These are phyloP conservation scores for Diadema setosum DNA, from an alignment of 35 echinoderm and acorn worm species.

Conservation along the genomic window DNA sequence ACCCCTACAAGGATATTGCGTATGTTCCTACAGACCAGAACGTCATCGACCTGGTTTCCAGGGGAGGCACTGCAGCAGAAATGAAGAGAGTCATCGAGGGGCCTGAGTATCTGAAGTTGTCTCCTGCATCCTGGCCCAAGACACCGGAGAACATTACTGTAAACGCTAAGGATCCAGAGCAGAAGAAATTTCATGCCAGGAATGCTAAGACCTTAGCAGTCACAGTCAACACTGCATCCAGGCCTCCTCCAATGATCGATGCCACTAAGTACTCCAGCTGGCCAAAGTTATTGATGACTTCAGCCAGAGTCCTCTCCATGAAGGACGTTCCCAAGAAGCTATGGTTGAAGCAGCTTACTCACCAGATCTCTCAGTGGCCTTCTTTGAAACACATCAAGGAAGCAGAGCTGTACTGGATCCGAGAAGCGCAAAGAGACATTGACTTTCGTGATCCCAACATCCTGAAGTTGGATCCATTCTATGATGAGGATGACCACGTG, in stretches of 20 bases:
- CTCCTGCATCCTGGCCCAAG: slow-evolving; percentile 61
- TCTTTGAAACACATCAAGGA: slow-evolving; percentile 35
- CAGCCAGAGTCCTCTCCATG: no score
- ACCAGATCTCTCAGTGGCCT: slow-evolving; percentile 58
- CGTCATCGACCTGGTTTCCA: slow-evolving; percentile 58
- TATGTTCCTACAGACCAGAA: slow-evolving; percentile 61
- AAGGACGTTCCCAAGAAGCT: slow-evolving; percentile 1
- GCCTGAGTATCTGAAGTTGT: slow-evolving; percentile 26
- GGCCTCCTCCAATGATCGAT: not conserved
- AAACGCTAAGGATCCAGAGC: slow-evolving; percentile 21
- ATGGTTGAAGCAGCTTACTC: slow-evolving; percentile 31
- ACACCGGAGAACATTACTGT: slow-evolving; percentile 46
- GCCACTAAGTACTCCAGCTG: slow-evolving; percentile 47
- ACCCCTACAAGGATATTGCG: slow-evolving; percentile 27
- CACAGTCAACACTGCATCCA: not conserved
- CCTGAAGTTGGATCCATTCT: slow-evolving; percentile 67
- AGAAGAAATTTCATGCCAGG: slow-evolving; percentile 51
- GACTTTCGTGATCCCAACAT: slow-evolving; percentile 65
- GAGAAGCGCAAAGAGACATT: slow-evolving; percentile 64
- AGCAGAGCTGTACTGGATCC: slow-evolving; percentile 70
- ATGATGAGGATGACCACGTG: slow-evolving; percentile 66
- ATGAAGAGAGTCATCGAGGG: slow-evolving; percentile 51
- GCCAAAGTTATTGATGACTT: no score
- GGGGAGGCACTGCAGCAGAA: slow-evolving; percentile 40
- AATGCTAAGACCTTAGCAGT: slow-evolving; percentile 49